phyloP scores from a whole-genome alignment of 2,888 invertebrate species.

The Trilocha varians region DNA sequence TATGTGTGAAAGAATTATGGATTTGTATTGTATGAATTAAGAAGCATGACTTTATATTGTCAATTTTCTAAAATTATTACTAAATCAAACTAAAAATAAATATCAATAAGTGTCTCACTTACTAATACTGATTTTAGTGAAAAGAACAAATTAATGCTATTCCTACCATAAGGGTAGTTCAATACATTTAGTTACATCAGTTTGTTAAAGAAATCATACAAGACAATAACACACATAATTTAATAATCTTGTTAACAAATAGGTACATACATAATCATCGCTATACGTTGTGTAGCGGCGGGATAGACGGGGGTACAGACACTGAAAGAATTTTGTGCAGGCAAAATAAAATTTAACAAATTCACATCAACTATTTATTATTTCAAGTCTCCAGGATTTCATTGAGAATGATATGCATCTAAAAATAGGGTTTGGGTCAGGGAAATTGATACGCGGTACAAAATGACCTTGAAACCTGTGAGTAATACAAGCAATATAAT shows the following conservation, averaged over 20 bases:
- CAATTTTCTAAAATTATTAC: too few species aligned
- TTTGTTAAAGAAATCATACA: neutral
- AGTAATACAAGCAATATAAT: conserved; percentile 38
- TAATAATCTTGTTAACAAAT: neutral
- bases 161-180: too few species aligned
- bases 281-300: conserved; percentile 29
- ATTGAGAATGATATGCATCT: neutral
- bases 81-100: too few species aligned
- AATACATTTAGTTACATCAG: neutral
- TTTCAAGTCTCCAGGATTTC: neutral
- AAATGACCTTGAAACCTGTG: conserved; percentile 47
- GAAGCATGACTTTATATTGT: too few species aligned
- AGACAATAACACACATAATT: neutral
- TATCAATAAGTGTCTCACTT: too few species aligned
- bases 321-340: conserved; percentile 23
- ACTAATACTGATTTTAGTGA: too few species aligned
- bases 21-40: too few species aligned
- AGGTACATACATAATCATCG: conserved; percentile 28
- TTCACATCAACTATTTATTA: neutral
- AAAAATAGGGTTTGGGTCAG: conserved; percentile 7
- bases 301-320: conserved; percentile 32
- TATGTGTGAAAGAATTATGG: too few species aligned
- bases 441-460: conserved; percentile 40
- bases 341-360: neutral
- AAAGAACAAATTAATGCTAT: too few species aligned